These are phyloP conservation scores for Acanthococcus lagerstroemiae DNA, from an alignment of 2,888 invertebrate species.

Conservation along the genomic window DNA sequence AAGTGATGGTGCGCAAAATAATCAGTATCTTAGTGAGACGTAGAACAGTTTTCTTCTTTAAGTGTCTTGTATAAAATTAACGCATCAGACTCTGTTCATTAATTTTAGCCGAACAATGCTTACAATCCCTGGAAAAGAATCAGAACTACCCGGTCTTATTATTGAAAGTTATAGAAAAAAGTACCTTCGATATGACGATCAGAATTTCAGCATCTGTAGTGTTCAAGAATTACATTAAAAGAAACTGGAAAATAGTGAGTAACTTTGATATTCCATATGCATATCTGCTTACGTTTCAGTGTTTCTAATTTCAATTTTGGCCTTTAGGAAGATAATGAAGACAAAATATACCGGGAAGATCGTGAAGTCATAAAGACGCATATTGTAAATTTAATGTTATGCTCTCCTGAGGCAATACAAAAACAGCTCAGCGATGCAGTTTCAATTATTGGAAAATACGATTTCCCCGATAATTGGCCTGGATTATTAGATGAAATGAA, in stretches of 20 bases:
- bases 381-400: slow-evolving; percentile 86
- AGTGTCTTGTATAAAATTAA: no score
- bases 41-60: no score
- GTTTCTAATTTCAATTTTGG: no score
- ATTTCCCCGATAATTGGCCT: slow-evolving; percentile 96
- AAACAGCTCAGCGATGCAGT: slow-evolving; percentile 92
- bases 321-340: slow-evolving; percentile 56
- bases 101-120: slow-evolving; percentile 77
- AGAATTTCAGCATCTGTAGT: slow-evolving; percentile 74
- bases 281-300: not conserved
- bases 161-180: slow-evolving; percentile 74
- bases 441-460: slow-evolving; percentile 88
- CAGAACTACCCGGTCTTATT: slow-evolving; percentile 81
- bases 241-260: slow-evolving; percentile 85
- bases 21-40: no score
- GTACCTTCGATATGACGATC: slow-evolving; percentile 67
- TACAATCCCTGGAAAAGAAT: slow-evolving; percentile 80
- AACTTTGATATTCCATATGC: no score
- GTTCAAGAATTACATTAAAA: slow-evolving; percentile 92
- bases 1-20: no score
- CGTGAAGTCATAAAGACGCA: slow-evolving; percentile 68
- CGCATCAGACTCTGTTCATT: no score
- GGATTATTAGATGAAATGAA: slow-evolving; percentile 88
- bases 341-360: slow-evolving; percentile 71
- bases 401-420: slow-evolving; percentile 80